A percentile compares a stretch with the other conserved stretches of the same genome.
Evolutionary conservation across 1,140 invertebrate species (phyloP).

Genomic region (Argopecten irradians): DNA sequence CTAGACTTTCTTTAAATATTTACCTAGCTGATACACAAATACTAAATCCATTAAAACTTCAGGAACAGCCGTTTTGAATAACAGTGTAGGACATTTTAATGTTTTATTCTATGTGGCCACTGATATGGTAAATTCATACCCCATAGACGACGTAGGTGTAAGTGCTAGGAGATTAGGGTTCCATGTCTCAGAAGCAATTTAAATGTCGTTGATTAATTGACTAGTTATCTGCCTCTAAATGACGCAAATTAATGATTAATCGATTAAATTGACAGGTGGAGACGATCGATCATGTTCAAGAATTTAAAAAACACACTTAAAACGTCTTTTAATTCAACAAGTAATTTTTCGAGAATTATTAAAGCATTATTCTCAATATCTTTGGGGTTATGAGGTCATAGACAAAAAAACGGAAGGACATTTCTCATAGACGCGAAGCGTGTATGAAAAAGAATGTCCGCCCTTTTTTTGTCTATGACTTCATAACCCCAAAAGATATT

Average conservation of each 20-base stretch:
- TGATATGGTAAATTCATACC: background rate
- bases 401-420: too few relatives aligned
- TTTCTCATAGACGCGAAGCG: too few relatives aligned
- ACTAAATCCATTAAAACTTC: background rate
- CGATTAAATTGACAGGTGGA: background rate
- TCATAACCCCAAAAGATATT: too few relatives aligned
- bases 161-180: background rate
- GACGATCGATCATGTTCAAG: background rate
- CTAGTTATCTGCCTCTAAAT: background rate
- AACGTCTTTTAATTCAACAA: background rate
- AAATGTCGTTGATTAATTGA: background rate
- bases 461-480: too few relatives aligned
- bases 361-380: too few relatives aligned
- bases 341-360: too few relatives aligned
- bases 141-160: background rate
- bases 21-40: background rate
- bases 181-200: background rate
- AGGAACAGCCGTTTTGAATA: background rate
- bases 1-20: background rate
- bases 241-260: background rate
- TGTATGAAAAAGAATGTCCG: too few relatives aligned
- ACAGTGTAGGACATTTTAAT: background rate
- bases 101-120: background rate
- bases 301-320: background rate
- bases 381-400: too few relatives aligned